Evolutionary conservation across 2,888 invertebrate species (phyloP).

Genomic region (Drosophila longiperda): DNA sequence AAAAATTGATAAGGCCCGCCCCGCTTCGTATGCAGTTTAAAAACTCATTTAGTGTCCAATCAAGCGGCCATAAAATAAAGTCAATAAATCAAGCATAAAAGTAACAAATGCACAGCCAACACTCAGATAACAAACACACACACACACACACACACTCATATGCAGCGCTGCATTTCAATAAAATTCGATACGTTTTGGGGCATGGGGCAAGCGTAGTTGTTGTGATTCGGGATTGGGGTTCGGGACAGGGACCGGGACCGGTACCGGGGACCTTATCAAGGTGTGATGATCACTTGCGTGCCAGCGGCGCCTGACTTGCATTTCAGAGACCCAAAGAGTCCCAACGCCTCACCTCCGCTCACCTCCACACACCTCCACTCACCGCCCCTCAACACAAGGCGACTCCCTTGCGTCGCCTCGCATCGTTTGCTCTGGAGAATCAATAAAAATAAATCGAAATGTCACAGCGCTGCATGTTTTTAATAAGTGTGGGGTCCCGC

Average conservation of each 20-base stretch:
- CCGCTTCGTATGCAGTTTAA: constrained; percentile 76
- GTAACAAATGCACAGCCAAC: constrained; percentile 81
- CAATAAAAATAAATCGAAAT: constrained; percentile 82
- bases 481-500: constrained; percentile 78
- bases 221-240: constrained; percentile 7
- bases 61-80: constrained; percentile 81
- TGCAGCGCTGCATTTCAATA: constrained; percentile 74
- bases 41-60: constrained; percentile 79
- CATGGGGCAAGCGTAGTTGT: constrained; percentile 30
- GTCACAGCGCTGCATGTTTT: constrained; percentile 73
- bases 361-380: background rate
- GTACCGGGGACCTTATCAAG: constrained; percentile 66
- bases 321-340: constrained; percentile 60
- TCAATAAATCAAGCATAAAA: constrained; percentile 80
- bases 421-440: constrained; percentile 54
- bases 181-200: constrained; percentile 77
- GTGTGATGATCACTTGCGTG: constrained; percentile 81
- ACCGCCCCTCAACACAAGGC: background rate
- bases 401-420: background rate
- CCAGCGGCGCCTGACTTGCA: constrained; percentile 81
- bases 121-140: constrained; percentile 67
- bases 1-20: constrained; percentile 78
- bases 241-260: constrained; percentile 1
- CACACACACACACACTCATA: constrained; percentile 19
- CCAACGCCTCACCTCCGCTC: background rate